A percentile compares a stretch with the other conserved stretches of the same genome.
Evolutionary conservation across 1,140 invertebrate species (phyloP).

Genomic region (Harpegnathos saltator): DNA sequence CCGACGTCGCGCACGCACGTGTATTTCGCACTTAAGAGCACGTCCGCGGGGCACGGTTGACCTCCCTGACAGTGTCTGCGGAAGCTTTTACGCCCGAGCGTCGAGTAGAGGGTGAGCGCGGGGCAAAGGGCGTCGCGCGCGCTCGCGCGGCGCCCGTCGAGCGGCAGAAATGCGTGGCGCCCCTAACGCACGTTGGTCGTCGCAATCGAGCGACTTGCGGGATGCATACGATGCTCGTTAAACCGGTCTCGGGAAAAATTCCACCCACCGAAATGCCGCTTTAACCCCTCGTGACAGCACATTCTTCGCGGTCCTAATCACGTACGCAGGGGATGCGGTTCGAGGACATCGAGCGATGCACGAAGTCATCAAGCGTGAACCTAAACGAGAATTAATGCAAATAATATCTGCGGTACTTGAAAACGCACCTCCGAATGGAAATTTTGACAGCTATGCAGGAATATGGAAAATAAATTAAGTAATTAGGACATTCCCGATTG

Average conservation of each 20-base stretch:
- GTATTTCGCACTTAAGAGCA: slow-evolving; percentile 32
- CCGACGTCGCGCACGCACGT: slow-evolving; percentile 15
- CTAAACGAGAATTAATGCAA: too few species aligned
- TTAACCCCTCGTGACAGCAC: neutral
- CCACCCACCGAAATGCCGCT: neutral
- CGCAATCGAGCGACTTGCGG: neutral
- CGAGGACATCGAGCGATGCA: too few species aligned
- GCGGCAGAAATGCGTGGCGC: neutral
- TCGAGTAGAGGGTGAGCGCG: slow-evolving; percentile 55
- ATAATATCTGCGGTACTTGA: too few species aligned
- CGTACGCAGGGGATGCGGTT: too few species aligned
- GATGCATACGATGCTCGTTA: slow-evolving; percentile 17
- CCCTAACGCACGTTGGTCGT: too few species aligned
- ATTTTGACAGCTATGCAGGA: too few species aligned
- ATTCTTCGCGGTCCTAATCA: too few species aligned
- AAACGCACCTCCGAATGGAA: too few species aligned
- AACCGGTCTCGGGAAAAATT: neutral
- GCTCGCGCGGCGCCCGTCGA: slow-evolving; percentile 25
- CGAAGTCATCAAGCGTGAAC: too few species aligned
- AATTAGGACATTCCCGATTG: too few species aligned
- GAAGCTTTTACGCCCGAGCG: slow-evolving; percentile 72
- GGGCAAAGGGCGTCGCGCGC: neutral
- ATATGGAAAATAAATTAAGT: too few species aligned
- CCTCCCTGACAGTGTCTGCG: slow-evolving; percentile 70
- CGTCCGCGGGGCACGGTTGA: slow-evolving; percentile 60